These are phyloP conservation scores for Periplaneta americana DNA, from an alignment of 1,140 invertebrate genomes.

Conservation along the genomic window DNA sequence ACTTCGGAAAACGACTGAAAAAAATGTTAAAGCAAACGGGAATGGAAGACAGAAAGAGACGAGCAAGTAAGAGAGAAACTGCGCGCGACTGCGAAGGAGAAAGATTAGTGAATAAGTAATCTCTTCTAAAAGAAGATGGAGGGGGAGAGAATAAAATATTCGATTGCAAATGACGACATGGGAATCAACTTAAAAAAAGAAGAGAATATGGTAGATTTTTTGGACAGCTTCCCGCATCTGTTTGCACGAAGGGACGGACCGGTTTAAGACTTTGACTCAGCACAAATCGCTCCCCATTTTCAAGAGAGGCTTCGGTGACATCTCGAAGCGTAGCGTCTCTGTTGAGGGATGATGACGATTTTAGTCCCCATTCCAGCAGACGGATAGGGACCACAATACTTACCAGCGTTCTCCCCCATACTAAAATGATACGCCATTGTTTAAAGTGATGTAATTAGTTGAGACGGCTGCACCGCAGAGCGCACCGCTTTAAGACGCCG, in stretches of 20 bases:
- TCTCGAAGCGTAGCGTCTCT: neutral
- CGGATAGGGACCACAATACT: neutral
- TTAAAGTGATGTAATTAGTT: too few relatives aligned
- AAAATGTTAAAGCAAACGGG: neutral
- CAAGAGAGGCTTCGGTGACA: too few relatives aligned
- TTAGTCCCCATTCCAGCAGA: neutral
- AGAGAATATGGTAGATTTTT: neutral
- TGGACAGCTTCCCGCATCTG: neutral
- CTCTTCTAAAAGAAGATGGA: neutral
- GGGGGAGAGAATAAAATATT: slow-evolving; percentile 4
- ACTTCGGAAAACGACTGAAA: neutral
- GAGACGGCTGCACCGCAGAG: too few relatives aligned
- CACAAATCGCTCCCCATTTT: neutral
- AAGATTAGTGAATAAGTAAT: slow-evolving; percentile 7
- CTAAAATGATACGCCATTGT: too few relatives aligned
- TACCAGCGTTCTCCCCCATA: too few relatives aligned
- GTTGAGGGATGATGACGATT: neutral
- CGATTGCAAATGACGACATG: slow-evolving; percentile 10
- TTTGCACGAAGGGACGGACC: neutral
- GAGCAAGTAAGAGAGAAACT: neutral
- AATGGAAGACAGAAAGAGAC: neutral
- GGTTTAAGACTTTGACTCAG: neutral
- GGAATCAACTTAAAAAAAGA: slow-evolving; percentile 9
- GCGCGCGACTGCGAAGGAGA: neutral
- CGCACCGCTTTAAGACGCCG: too few relatives aligned